Base-by-base conservation (phyloP, 2,888 invertebrate species). In the Eurois occulta region DNA sequence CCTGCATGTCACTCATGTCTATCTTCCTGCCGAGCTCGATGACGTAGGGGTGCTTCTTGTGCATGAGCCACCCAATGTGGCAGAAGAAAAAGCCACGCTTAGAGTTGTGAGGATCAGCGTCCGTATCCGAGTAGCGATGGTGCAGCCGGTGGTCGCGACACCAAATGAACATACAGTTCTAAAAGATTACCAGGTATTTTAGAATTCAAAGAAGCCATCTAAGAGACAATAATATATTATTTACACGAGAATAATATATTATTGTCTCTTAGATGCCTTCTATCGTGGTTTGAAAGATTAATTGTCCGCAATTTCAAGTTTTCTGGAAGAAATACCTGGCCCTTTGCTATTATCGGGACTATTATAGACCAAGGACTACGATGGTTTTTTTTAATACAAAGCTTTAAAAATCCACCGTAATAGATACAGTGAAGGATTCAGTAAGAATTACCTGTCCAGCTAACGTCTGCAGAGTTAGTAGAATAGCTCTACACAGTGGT, bases 21-120 rank as follows among this genome's bases (percentile, higher is more conserved):
- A 99, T 97, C 38, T 95, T 96, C 79, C 86, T 97, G 38, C 97
- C 98, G 86, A 98, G 97, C 77, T 97, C 96, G 46, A 97, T 97
- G 60, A 98, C 98, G 81, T 97, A 97, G 0, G 98, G 98, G 91
- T 99, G 98, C 92, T 98, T 99, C 86, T 97, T 97, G 80, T 96
- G 95, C 97, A 99, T 97, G 35, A 99, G 94, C 99, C 99, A 99
- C 8, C 99, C 99, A 72, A 99, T 97, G 92, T 99, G 99, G 6
- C 98, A 97, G 94, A 99, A 99, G 96, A 99, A 99, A 95, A 99
- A 98, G 1, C 99, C 99, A 65, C 98, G 95, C 68, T 97, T 97
- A 0, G 98, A 97, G 91, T 98, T 98, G 93, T 98, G 98, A 0
- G 98, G 98, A 92, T 98, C 98, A 0, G 97, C 98, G 87, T 98